Evolutionary conservation across 2,888 invertebrate genomes (phyloP).

Genomic region (Thelaira solivaga): DNA sequence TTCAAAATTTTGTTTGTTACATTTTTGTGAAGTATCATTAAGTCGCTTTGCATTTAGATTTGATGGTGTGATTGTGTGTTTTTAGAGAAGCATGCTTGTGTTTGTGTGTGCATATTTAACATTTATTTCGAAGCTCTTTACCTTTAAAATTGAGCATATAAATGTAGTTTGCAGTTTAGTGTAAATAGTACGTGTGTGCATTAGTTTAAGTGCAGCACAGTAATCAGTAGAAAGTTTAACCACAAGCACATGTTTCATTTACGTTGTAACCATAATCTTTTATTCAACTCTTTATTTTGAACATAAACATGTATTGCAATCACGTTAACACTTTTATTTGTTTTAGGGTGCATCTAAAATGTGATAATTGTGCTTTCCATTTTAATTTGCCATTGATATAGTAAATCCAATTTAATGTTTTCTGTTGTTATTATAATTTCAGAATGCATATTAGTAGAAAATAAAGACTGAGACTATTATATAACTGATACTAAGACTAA

Average conservation of each 20-base stretch:
- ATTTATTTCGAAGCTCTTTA: neutral
- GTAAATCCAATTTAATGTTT: too few species aligned
- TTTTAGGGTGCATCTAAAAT: neutral
- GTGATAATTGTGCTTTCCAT: too few species aligned
- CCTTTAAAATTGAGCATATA: slow-evolving; percentile 19
- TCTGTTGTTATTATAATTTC: too few species aligned
- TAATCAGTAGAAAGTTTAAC: slow-evolving; percentile 51
- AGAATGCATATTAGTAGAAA: too few species aligned
- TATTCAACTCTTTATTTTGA: slow-evolving; percentile 7
- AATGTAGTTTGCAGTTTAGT: slow-evolving; percentile 10
- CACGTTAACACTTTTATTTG: neutral
- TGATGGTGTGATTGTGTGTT: neutral
- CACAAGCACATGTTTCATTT: slow-evolving; percentile 56
- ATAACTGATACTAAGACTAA: neutral
- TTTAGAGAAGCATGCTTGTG: neutral
- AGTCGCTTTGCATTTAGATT: neutral
- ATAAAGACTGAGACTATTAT: neutral
- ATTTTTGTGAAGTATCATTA: slow-evolving; percentile 29
- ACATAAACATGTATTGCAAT: neutral
- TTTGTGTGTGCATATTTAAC: slow-evolving; percentile 11
- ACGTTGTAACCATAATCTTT: slow-evolving; percentile 39
- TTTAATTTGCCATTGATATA: too few species aligned
- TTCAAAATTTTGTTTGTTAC: slow-evolving; percentile 23
- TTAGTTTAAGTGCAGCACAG: slow-evolving; percentile 23
- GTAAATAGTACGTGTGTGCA: neutral